Conservation (phyloP, 2,797 vertebrate species). For the Xenopus petersii region DNA sequence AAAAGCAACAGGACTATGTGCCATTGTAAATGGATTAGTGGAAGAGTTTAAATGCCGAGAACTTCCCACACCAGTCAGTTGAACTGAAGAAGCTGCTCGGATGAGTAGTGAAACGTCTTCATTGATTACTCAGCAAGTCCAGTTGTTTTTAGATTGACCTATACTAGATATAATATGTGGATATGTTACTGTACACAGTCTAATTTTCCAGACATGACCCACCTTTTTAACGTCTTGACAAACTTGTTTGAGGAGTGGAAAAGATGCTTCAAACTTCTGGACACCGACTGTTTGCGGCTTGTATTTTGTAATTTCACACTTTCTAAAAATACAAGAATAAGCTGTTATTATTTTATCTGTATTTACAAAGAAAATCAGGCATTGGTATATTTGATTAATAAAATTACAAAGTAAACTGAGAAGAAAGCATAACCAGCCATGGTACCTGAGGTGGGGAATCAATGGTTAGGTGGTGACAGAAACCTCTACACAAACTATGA, state of each 20-base stretch:
- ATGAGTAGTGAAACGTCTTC: too few species aligned
- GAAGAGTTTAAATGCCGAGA: too few species aligned
- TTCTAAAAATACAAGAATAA: conserved; percentile 66
- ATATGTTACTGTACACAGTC: neutral
- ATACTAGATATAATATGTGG: too few species aligned
- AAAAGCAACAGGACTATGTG: too few species aligned
- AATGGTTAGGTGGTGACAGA: conserved; percentile 14
- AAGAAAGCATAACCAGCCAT: conserved; percentile 23
- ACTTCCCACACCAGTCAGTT: too few species aligned
- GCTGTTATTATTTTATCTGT: too few species aligned
- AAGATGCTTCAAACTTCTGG: conserved; percentile 91
- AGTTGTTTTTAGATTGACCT: too few species aligned
- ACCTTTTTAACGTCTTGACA: conserved; percentile 95
- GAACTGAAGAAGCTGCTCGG: too few species aligned
- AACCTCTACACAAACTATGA: conserved; percentile 13
- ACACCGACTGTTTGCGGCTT: conserved; percentile 93
- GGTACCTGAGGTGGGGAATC: neutral
- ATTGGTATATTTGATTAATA: conserved; percentile 34
- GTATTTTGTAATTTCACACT: conserved; percentile 83
- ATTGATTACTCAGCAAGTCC: too few species aligned
- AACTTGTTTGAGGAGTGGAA: conserved; percentile 98
- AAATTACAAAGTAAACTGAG: conserved; percentile 8
- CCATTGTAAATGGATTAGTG: too few species aligned
- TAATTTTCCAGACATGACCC: conserved; percentile 45
- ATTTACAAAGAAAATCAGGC: neutral